Base-by-base conservation (phyloP, 2,888 invertebrate genomes). In the Papilio gigon region DNA sequence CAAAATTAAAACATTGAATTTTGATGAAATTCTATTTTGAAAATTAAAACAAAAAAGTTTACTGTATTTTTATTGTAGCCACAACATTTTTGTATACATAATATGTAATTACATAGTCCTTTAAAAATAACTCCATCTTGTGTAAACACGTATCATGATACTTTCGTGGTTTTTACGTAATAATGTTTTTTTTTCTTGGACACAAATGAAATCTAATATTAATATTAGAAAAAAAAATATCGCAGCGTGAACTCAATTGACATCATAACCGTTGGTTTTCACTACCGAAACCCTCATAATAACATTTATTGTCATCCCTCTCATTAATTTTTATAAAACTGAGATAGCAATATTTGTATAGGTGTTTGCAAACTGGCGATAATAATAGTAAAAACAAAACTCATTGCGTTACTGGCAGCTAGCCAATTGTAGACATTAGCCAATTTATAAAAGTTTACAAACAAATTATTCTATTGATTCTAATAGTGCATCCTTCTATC, bases 401-500 rank as follows among this genome's bases (percentile, higher is more conserved):
- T 25, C 6, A 12, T 14, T 14, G 25, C 30, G n/a, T n/a, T 53
- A 30, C 53, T 53, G 53, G 53, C 53, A 53, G 53, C n/a, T 30
- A 53, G n/a, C 27, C n/a, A 27, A 30, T 50, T 25, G 50, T 14
- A 11, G 27, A n/a, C 17, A 60, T 69, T 69, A 65, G 42, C 69
- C 65, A 65, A 40, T 69, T 65, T 60, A 61, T 44, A 61, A 47
- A 47, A 56, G 50, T 53, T 60, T 53, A 60, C 40, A 17, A 65
- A 69, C 65, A 69, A 53, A 69, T 69, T 69, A 69, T 69, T 56
- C 69, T 69, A 69, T 69, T 69, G 69, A 65, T 65, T 53, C 53
- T 44, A 65, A 61, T 53, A 42, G 25, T 33, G 30, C 60, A 27
- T 69, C 65, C 69, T 60, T 33, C 40, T 50, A 40, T 65, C 65